Evolutionary conservation across 2,888 invertebrate genomes (phyloP).

Genomic region (Eristalis tenax): DNA sequence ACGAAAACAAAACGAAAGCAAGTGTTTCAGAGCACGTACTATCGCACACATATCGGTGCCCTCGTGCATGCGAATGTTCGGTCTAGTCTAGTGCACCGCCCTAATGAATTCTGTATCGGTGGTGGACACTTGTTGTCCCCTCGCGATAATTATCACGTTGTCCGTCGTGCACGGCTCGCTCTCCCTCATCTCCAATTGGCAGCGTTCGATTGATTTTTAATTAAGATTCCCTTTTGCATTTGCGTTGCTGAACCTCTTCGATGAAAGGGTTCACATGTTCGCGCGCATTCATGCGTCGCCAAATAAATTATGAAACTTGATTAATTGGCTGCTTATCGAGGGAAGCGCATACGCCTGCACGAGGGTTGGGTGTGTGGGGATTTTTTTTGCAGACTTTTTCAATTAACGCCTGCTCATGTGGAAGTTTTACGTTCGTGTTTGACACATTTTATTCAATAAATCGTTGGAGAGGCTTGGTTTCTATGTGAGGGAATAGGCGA

Average conservation of each 20-base stretch:
- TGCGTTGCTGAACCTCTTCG: background rate
- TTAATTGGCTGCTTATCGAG: background rate
- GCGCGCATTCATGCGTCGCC: background rate
- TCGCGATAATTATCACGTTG: background rate
- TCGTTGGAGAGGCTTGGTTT: background rate
- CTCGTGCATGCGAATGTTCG: background rate
- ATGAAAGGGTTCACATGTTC: background rate
- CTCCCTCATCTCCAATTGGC: background rate
- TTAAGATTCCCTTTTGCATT: slow-evolving; percentile 7
- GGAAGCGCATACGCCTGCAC: no score
- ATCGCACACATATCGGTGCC: background rate
- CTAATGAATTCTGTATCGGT: background rate
- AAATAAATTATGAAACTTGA: background rate
- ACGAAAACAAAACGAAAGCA: background rate
- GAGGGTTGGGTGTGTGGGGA: background rate
- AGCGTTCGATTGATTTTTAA: slow-evolving; percentile 29
- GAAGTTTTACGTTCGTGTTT: background rate
- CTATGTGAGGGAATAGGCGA: background rate
- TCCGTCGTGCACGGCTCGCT: slow-evolving; percentile 17
- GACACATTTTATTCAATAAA: background rate
- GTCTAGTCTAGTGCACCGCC: background rate
- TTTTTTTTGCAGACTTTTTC: background rate
- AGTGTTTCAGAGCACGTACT: background rate
- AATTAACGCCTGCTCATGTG: background rate
- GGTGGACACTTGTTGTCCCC: background rate